Base-by-base conservation (phyloP, 2,888 invertebrate species). In the Ormyrus pomaceus region DNA sequence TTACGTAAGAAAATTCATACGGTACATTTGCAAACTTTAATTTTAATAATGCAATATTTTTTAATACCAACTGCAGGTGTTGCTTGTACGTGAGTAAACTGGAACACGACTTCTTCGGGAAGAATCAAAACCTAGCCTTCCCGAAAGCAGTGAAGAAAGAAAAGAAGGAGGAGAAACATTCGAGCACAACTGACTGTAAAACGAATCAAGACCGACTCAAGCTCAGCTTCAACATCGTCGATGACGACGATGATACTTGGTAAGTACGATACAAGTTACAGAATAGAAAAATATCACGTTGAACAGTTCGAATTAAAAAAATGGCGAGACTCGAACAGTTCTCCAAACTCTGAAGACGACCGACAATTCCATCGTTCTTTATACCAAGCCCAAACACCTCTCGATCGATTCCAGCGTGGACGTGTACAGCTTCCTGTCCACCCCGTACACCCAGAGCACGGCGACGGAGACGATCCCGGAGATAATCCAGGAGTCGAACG, bases 11-110 rank as follows among this genome's bases (percentile, higher is more conserved):
- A n/a, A 59, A 13, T 8, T 48, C n/a, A 65, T 51, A 46, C 19
- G 55, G 45, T 45, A 10, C 13, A 48, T 5, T 6, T n/a, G 13
- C 34, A 34, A 34, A 4, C 34, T 34, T 34, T 5, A 11, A 70
- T 58, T 56, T 6, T n/a, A 0, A 58, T 58, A 0, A 13, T 13
- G 7, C 11, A 11, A 55, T 62, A 13, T 51, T 34, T 65, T 46
- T 11, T 64, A 5, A 62, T 10, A 0, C 34, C 34, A 34, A 34
- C 34, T 34, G 34, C 34, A 94, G 94, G 81, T 98, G 98, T 34
- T 98, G 98, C 85, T 95, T 98, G 58, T 98, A 98, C 89, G 96
- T 98, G 6, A 96, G 97, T 5, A 96, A 96, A 86, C 91, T 98
- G 87, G 99, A 99, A 87, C 97, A 98, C 88, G 95, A 95, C 0